Evolutionary conservation across 2,797 vertebrate genomes (phyloP).

Genomic region (Thamnophis elegans): DNA sequence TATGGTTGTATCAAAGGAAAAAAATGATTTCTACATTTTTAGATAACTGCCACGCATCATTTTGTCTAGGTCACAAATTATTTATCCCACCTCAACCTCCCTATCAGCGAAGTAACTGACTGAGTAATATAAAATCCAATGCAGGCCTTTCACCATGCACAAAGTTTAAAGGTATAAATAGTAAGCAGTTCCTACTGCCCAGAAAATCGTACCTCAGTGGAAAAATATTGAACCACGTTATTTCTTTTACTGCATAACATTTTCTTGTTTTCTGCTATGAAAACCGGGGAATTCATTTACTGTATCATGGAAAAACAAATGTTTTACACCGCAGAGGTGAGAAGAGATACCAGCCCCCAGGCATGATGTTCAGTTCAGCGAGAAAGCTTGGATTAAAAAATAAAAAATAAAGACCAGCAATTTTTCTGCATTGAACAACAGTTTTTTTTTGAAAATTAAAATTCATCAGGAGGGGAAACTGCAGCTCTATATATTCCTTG

Average conservation of each 20-base stretch:
- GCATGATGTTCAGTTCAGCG: not conserved
- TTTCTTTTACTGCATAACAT: slow-evolving; percentile 23
- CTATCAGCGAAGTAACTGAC: slow-evolving; percentile 67
- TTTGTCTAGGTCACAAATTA: slow-evolving; percentile 62
- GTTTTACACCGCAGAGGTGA: not conserved
- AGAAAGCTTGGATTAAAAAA: not conserved
- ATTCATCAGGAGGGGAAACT: not conserved
- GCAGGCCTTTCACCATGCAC: slow-evolving; percentile 49
- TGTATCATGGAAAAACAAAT: not conserved
- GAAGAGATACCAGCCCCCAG: too few relatives aligned
- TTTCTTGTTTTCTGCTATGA: not conserved
- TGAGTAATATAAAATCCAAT: slow-evolving; percentile 61
- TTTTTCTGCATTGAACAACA: not conserved
- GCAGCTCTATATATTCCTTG: not conserved
- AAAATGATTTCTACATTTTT: slow-evolving; percentile 53
- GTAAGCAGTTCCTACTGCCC: slow-evolving; percentile 37
- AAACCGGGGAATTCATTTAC: slow-evolving; percentile 1
- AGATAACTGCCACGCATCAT: slow-evolving; percentile 42
- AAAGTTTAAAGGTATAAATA: slow-evolving; percentile 53
- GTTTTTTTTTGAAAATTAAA: not conserved
- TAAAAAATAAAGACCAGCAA: not conserved
- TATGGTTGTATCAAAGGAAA: slow-evolving; percentile 45
- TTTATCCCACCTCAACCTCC: slow-evolving; percentile 61
- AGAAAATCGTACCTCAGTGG: slow-evolving; percentile 38
- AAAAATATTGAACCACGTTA: slow-evolving; percentile 31